Evolutionary conservation across 2,888 invertebrate genomes (phyloP).

Genomic region (Priocnemis perturbator): DNA sequence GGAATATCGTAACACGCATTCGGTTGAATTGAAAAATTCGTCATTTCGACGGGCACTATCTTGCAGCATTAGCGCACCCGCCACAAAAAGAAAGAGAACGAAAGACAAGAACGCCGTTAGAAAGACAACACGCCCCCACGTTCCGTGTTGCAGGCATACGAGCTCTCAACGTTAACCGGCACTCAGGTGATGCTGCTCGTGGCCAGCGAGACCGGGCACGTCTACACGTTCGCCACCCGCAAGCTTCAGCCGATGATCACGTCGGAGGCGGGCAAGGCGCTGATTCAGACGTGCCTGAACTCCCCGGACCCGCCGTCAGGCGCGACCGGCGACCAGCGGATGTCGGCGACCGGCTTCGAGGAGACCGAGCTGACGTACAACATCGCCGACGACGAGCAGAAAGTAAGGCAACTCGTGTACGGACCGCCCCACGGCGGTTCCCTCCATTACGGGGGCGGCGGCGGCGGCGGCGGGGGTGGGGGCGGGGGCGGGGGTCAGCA

Average conservation of each 20-base stretch:
- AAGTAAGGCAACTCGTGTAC: slow-evolving; percentile 98
- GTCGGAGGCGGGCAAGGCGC: slow-evolving; percentile 95
- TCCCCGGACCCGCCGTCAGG: slow-evolving; percentile 91
- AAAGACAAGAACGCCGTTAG: too few species aligned
- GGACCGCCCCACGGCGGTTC: slow-evolving; percentile 81
- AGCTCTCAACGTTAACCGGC: slow-evolving; percentile 98
- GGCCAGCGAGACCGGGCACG: slow-evolving; percentile 99
- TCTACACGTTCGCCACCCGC: slow-evolving; percentile 99
- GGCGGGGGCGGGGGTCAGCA: slow-evolving; percentile 66
- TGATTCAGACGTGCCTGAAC: slow-evolving; percentile 99
- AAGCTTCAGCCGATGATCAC: slow-evolving; percentile 99
- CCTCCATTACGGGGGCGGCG: slow-evolving; percentile 71
- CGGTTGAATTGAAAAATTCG: too few species aligned
- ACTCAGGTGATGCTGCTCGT: slow-evolving; percentile 99
- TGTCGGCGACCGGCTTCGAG: slow-evolving; percentile 99
- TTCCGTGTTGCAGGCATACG: slow-evolving; percentile 91
- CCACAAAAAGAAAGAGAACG: too few species aligned
- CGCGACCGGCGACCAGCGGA: slow-evolving; percentile 90
- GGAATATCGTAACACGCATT: too few species aligned
- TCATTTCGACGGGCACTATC: too few species aligned
- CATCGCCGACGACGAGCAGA: slow-evolving; percentile 95
- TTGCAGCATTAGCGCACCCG: too few species aligned
- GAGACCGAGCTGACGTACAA: slow-evolving; percentile 98
- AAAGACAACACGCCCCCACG: too few species aligned
- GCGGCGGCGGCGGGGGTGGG: slow-evolving; percentile 64